Conservation (phyloP, 1,140 invertebrate genomes). For the Temnothorax longispinosus region DNA sequence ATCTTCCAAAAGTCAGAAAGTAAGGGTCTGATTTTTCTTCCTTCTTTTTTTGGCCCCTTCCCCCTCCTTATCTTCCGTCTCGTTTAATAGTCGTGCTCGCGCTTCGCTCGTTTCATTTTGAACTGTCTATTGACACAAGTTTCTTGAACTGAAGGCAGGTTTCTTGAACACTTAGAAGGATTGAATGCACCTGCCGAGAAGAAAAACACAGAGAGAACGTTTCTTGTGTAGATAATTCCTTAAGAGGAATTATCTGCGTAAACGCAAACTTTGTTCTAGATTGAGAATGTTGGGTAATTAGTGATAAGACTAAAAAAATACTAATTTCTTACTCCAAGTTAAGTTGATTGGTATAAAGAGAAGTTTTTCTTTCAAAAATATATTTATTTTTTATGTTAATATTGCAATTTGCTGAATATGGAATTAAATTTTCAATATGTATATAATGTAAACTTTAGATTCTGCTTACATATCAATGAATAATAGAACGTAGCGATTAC, state of each 20-base stretch:
- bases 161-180: slow-evolving; percentile 48
- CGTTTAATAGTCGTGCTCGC: slow-evolving; percentile 49
- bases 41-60: neutral
- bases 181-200: slow-evolving; percentile 46
- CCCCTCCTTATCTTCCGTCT: slow-evolving; percentile 32
- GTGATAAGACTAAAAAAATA: slow-evolving; percentile 5
- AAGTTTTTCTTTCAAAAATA: neutral
- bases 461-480: neutral
- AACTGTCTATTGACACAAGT: slow-evolving; percentile 59
- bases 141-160: slow-evolving; percentile 41
- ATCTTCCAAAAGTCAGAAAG: slow-evolving; percentile 39
- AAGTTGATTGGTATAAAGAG: neutral
- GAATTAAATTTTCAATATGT: neutral
- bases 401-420: neutral
- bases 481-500: neutral
- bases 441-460: neutral
- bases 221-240: slow-evolving; percentile 55
- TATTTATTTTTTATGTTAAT: neutral
- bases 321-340: slow-evolving; percentile 2
- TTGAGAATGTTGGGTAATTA: slow-evolving; percentile 34
- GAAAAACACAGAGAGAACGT: slow-evolving; percentile 47
- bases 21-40: slow-evolving; percentile 38
- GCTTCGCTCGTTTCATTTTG: slow-evolving; percentile 45
- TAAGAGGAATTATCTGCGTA: slow-evolving; percentile 6
- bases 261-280: slow-evolving; percentile 34